A percentile compares a stretch with the other conserved stretches of the same genome.
Conservation (phyloP, 2,888 invertebrate species). For the Nemurella pictetii region DNA sequence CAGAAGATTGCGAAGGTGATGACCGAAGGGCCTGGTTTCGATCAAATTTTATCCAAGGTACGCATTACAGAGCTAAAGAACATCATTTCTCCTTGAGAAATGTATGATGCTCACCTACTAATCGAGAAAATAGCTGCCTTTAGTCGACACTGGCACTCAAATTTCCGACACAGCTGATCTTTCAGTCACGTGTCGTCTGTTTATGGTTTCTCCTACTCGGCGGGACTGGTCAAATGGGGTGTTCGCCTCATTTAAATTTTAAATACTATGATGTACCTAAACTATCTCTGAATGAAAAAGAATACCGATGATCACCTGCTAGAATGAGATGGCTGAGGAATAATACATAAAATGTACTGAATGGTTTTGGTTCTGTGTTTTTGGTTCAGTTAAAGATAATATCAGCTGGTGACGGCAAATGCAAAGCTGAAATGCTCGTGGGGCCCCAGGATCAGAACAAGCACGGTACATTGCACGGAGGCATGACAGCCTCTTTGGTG, state of each 20-base stretch:
- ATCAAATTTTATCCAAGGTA: constrained; percentile 55
- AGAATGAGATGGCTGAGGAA: too few relatives aligned
- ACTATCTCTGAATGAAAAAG: too few relatives aligned
- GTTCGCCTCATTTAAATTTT: too few relatives aligned
- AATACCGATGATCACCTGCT: too few relatives aligned
- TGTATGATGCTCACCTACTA: neutral
- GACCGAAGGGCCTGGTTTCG: constrained; percentile 52
- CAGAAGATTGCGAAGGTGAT: constrained; percentile 51
- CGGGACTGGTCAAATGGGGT: neutral
- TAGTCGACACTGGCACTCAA: too few relatives aligned
- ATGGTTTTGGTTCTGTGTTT: too few relatives aligned
- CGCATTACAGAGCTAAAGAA: constrained; percentile 37
- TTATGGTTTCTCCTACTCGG: neutral
- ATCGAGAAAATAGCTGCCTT: neutral
- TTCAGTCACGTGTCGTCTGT: neutral
- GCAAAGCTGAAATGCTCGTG: constrained; percentile 75
- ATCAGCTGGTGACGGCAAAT: constrained; percentile 69
- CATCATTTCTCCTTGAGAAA: neutral
- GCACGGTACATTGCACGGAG: constrained; percentile 80
- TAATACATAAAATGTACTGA: too few relatives aligned
- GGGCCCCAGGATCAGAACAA: constrained; percentile 74
- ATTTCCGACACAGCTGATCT: too few relatives aligned
- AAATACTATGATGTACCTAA: too few relatives aligned
- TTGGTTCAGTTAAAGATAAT: constrained; percentile 55
- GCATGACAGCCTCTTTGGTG: constrained; percentile 78